A percentile compares a stretch with the other conserved stretches of the same genome.
Evolutionary conservation across 2,888 invertebrate species (phyloP).

Genomic region (Agrotis ipsilon): DNA sequence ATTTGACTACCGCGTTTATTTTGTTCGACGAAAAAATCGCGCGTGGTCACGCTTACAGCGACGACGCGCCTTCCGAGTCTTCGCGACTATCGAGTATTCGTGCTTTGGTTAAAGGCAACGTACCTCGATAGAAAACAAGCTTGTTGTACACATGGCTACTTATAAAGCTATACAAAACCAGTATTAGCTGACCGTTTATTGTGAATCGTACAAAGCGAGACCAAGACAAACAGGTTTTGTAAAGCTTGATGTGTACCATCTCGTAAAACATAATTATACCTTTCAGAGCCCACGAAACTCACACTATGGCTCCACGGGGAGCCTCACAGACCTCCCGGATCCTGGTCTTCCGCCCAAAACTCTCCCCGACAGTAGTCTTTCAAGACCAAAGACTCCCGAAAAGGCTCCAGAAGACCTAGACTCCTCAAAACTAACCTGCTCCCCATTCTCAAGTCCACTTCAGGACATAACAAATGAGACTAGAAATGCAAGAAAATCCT

Average conservation of each 20-base stretch:
- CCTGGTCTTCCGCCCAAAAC: constrained; percentile 7
- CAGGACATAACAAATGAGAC: constrained; percentile 74
- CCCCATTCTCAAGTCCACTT: constrained; percentile 81
- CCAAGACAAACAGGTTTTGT: too few species aligned
- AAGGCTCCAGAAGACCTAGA: constrained; percentile 60
- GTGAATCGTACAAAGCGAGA: too few species aligned
- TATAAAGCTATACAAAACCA: too few species aligned
- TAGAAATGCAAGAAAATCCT: constrained; percentile 33
- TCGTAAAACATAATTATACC: not conserved
- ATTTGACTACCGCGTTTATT: not conserved
- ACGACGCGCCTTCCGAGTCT: not conserved
- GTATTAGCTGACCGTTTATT: too few species aligned
- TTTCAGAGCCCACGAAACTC: constrained; percentile 72
- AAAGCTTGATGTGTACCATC: too few species aligned
- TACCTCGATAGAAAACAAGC: too few species aligned
- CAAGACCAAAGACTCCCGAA: constrained; percentile 41
- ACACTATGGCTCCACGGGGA: constrained; percentile 62
- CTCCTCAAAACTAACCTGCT: constrained; percentile 77
- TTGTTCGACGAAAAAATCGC: not conserved
- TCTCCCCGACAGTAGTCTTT: constrained; percentile 50
- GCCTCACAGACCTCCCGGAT: constrained; percentile 67
- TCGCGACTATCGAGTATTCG: not conserved
- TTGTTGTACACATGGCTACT: too few species aligned
- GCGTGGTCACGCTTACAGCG: not conserved
- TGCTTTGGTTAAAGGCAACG: not conserved